phyloP scores from a whole-genome alignment of 92 coral and sea anemone species.

The Palythoa heliodiscus region DNA sequence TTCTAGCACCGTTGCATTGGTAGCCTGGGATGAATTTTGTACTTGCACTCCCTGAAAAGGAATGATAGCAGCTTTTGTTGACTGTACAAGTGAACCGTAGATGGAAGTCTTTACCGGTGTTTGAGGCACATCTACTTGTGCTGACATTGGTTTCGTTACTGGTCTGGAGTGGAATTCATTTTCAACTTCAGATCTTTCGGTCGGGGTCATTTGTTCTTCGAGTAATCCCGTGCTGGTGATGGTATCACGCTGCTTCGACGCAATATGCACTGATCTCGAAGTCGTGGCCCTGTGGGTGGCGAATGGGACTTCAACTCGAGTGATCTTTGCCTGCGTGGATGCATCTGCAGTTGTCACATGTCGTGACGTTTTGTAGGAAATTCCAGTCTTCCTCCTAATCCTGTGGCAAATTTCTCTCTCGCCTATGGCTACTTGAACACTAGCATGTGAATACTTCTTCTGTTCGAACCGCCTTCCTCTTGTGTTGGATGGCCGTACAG shows the following conservation, averaged over 20 bases:
- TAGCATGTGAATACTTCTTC: constrained; percentile 5
- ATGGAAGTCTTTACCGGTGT: background rate
- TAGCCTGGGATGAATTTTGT: background rate
- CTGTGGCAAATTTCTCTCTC: background rate
- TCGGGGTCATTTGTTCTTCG: background rate
- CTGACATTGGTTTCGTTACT: background rate
- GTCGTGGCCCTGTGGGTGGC: background rate
- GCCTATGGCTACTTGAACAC: constrained; percentile 23
- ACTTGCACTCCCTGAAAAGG: background rate
- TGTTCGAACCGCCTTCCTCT: background rate
- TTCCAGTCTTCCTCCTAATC: background rate
- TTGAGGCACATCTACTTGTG: background rate
- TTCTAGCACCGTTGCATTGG: background rate
- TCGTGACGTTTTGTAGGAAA: background rate
- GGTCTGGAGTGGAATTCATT: background rate
- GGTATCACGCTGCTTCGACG: background rate
- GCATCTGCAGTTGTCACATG: constrained; percentile 10
- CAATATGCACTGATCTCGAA: background rate
- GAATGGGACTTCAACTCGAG: background rate
- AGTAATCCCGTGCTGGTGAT: background rate
- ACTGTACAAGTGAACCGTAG: background rate
- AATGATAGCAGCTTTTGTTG: background rate
- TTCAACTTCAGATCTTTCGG: background rate
- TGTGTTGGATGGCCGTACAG: background rate
- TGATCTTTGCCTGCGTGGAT: constrained; percentile 9